Evolutionary conservation across 2,797 vertebrate species (phyloP).

Genomic region (Zalophus californianus): DNA sequence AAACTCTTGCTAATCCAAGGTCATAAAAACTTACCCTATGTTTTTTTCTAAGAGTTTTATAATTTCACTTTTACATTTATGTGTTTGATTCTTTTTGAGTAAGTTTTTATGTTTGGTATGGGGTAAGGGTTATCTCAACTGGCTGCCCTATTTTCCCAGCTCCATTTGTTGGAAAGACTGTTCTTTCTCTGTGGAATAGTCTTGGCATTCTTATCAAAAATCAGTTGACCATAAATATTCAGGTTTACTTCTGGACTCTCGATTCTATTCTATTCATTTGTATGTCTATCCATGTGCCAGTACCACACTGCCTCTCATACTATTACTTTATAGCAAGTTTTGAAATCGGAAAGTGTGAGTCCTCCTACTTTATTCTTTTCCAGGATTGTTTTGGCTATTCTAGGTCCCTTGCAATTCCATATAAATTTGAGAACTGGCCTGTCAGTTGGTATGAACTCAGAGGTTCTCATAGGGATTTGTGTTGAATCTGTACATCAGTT

Average conservation of each 20-base stretch:
- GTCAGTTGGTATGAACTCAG: slow-evolving; percentile 21
- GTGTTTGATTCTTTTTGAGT: slow-evolving; percentile 21
- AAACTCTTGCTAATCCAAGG: slow-evolving; percentile 24
- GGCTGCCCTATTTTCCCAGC: background rate
- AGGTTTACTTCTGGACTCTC: background rate
- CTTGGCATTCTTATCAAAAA: background rate
- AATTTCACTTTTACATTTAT: slow-evolving; percentile 35
- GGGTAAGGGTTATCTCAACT: slow-evolving; percentile 36
- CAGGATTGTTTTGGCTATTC: slow-evolving; percentile 25
- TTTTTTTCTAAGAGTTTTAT: slow-evolving; percentile 3
- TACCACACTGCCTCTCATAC: background rate
- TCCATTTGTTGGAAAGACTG: background rate
- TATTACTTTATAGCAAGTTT: slow-evolving; percentile 29
- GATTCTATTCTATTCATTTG: background rate
- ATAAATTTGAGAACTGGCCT: slow-evolving; percentile 27
- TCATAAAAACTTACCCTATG: background rate
- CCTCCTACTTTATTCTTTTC: slow-evolving; percentile 22
- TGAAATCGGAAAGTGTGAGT: slow-evolving; percentile 48
- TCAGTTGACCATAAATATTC: background rate
- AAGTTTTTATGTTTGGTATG: background rate
- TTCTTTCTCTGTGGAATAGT: slow-evolving; percentile 17
- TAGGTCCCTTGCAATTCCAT: background rate
- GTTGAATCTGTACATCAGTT: background rate
- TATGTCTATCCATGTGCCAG: background rate
- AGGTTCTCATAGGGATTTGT: background rate